Conservation (phyloP, 2,113 vertebrate genomes). For the Ellobius talpinus region DNA sequence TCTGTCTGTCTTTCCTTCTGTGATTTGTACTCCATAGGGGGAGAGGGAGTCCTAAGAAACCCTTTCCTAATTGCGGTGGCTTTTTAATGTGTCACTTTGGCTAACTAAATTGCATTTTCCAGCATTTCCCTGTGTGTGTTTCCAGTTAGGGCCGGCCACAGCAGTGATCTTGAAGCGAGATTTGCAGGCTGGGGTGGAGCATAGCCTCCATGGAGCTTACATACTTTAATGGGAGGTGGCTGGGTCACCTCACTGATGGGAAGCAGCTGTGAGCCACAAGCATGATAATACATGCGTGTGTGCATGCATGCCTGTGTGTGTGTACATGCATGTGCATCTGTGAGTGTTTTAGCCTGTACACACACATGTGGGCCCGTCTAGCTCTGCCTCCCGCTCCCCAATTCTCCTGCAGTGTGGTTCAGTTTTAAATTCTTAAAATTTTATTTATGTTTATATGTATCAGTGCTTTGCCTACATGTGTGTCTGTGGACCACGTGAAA, state of each 20-base stretch:
- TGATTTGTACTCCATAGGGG: neutral
- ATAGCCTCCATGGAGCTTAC: neutral
- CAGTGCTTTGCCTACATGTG: neutral
- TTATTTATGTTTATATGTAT: neutral
- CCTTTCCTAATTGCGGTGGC: conserved; percentile 26
- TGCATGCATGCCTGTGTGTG: neutral
- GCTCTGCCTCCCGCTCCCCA: no score
- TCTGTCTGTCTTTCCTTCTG: neutral
- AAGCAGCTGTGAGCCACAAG: neutral
- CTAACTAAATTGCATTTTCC: conserved; percentile 26
- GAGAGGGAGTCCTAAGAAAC: neutral
- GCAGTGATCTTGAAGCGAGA: neutral
- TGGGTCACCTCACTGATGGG: neutral
- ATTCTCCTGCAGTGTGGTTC: neutral
- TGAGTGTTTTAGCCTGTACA: neutral
- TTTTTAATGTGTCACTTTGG: conserved; percentile 15
- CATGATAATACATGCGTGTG: neutral
- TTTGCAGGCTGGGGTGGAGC: neutral
- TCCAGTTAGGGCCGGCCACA: conserved; percentile 24
- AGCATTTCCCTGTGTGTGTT: conserved; percentile 31
- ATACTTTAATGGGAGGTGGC: neutral
- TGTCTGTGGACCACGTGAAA: neutral
- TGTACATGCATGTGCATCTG: neutral
- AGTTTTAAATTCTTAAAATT: neutral
- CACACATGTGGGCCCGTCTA: neutral